Evolutionary conservation across 2,113 vertebrate genomes (phyloP), one percentile per base, ranked within the genome.

Genomic region (Xenopus tropicalis): DNA sequence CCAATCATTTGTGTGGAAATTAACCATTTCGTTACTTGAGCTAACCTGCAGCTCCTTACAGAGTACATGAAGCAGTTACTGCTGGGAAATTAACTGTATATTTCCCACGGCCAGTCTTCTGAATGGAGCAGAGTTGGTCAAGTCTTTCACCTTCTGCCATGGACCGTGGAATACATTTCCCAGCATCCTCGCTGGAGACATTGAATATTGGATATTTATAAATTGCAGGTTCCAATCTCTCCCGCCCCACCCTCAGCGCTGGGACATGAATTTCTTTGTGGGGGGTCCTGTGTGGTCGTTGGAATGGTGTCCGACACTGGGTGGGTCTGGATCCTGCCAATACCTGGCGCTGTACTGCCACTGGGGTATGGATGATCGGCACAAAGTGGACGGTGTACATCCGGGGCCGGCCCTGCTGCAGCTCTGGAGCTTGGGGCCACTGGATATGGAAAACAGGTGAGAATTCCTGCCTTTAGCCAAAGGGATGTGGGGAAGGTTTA

Each of bases 261-360:
- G 88, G 90, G 97, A 99, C 63, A 68, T 89, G 66, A 78, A 90
- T 17, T 93, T 99, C 88, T 96, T 91, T 11, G 87, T 89, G 0
- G 97, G 96, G 0, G 97, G 97, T 8, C 97, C 96, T 0, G 88
- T 98, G 54, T 98, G 96, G 95, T 88, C 96, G 0, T 71, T 98
- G 88, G 96, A 97, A 81, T 99, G 97, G 97, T 98, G 96, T 77
- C 96, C 97, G 0, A 90, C 84, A 0, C 94, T 95, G 0, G 94
- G 94, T 14, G 93, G 93, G 1, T 87, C 93, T 0, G 69, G 43
- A 0, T 86, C 90, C 1, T 54, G 79, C 0, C 96, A 99, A 85
- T 94, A 92, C 0, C 72, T 94, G 56, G 94, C 94, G 0, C 37
- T 98, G 65, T 94, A 91, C 84, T 95, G 93, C 82, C 93, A 97